Evolutionary conservation across 2,797 vertebrate species (phyloP).

Genomic region (Phalanger gymnotis): DNA sequence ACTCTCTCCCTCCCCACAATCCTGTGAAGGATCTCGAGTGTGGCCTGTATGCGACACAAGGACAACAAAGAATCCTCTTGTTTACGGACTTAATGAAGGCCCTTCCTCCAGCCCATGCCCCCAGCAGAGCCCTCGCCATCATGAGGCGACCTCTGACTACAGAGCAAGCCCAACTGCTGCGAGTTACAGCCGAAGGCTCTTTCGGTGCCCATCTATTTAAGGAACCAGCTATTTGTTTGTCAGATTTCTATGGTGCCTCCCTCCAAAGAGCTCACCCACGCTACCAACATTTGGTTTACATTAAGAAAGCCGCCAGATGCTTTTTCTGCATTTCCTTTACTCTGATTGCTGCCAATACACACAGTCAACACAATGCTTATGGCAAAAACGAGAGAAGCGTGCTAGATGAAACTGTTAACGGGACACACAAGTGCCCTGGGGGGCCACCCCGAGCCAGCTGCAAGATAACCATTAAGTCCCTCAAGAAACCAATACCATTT

Average conservation of each 20-base stretch:
- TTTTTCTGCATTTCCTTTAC: slow-evolving; percentile 79
- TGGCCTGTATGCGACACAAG: slow-evolving; percentile 29
- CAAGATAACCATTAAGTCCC: not conserved
- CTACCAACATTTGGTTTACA: slow-evolving; percentile 80
- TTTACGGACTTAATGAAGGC: slow-evolving; percentile 22
- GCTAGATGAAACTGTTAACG: not conserved
- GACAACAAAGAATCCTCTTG: slow-evolving; percentile 24
- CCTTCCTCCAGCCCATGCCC: not conserved
- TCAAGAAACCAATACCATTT: not conserved
- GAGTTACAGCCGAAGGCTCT: slow-evolving; percentile 46
- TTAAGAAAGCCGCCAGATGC: slow-evolving; percentile 78
- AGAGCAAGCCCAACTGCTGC: slow-evolving; percentile 20
- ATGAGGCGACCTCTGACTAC: slow-evolving; percentile 27
- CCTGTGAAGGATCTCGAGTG: slow-evolving; percentile 56
- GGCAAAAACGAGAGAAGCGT: slow-evolving; percentile 23
- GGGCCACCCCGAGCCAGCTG: slow-evolving; percentile 15
- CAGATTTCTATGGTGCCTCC: slow-evolving; percentile 76
- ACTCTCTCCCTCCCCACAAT: not conserved
- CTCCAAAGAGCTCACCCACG: slow-evolving; percentile 74
- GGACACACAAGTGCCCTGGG: not conserved
- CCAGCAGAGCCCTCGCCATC: not conserved
- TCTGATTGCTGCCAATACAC: slow-evolving; percentile 69
- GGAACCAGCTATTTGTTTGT: slow-evolving; percentile 77
- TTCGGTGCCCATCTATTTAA: slow-evolving; percentile 64
- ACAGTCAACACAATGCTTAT: slow-evolving; percentile 72